Percentiles rank a stretch among this genome's conserved stretches.
phyloP scores from a whole-genome alignment of 2,797 vertebrate genomes.

The Syndactyla subalaris region DNA sequence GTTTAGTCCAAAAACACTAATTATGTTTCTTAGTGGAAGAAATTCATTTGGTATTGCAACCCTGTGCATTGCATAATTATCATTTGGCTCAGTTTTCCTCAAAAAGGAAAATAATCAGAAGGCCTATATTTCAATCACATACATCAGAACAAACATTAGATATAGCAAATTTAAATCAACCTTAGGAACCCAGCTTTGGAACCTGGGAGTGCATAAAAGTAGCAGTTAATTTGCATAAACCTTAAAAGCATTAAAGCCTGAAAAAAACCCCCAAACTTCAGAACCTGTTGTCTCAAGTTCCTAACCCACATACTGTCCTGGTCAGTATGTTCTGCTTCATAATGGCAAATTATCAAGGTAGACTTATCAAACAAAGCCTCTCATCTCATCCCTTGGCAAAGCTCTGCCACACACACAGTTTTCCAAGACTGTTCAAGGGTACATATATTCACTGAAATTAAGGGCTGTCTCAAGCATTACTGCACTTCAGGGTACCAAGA shows the following conservation, averaged over 20 bases:
- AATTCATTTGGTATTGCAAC: background rate
- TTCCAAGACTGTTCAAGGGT: background rate
- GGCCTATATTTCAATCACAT: background rate
- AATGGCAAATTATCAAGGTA: background rate
- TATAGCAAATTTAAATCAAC: background rate
- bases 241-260: background rate
- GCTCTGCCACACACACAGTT: background rate
- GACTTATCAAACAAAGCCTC: background rate
- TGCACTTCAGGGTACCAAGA: background rate
- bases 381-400: background rate
- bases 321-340: background rate
- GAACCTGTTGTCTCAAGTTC: background rate
- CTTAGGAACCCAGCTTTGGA: background rate
- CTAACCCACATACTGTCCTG: background rate
- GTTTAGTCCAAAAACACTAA: background rate
- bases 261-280: background rate
- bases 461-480: background rate
- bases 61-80: background rate
- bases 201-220: background rate
- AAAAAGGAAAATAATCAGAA: background rate
- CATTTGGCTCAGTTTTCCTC: background rate
- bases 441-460: background rate
- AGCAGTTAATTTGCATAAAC: background rate
- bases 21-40: background rate
- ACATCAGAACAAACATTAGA: background rate